Evolutionary conservation across 2,797 vertebrate species (phyloP), one percentile per base, ranked within the genome.

Genomic region (Poecile montanus): DNA sequence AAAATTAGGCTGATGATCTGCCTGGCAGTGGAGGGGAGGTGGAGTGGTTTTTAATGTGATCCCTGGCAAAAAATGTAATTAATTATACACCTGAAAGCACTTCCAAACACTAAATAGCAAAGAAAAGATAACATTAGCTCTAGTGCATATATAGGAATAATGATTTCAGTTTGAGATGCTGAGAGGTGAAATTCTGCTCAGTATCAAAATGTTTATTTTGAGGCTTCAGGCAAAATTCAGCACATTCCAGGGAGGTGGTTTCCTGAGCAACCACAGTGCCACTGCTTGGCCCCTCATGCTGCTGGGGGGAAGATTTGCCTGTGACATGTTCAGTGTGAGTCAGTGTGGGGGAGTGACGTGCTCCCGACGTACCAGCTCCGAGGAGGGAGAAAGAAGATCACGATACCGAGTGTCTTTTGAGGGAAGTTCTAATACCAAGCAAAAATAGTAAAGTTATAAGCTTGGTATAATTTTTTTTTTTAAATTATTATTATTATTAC

Each of bases 191-290:
- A 36, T 77, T 90, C 44, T 84, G 36, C 76, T 84, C 47, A 1
- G 7, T 66, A 79, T 70, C 36, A 34, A 65, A 61, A 67, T 89
- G 82, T 89, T 94, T 93, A 61, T 94, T 95, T 92, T 84, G 80
- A 90, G 80, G 70, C 76, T 91, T 57, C 18, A 34, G 77, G 80
- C 68, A 11, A 19, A 73, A 88, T 70, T 93, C 61, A 56, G 82
- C 87, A 26, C 75, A 16, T 93, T 89, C 71, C 53, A 13, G 56
- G 78, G 72, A 71, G 42, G 75, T 61, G 81, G 91, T 88, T 95
- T 88, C 91, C 91, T 88, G 68, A 89, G 91, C 82, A 92, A 65
- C 82, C 9, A 1, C 54, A 7, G 3, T 67, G 75, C 53, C 57
- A n/a, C 48, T 1, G 0, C 56, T 60, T 0, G 5, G 79, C 51